Percentiles rank a stretch among this genome's conserved stretches.
Conservation (phyloP, 2,113 vertebrate species). For the Gorsachius goisagi region DNA sequence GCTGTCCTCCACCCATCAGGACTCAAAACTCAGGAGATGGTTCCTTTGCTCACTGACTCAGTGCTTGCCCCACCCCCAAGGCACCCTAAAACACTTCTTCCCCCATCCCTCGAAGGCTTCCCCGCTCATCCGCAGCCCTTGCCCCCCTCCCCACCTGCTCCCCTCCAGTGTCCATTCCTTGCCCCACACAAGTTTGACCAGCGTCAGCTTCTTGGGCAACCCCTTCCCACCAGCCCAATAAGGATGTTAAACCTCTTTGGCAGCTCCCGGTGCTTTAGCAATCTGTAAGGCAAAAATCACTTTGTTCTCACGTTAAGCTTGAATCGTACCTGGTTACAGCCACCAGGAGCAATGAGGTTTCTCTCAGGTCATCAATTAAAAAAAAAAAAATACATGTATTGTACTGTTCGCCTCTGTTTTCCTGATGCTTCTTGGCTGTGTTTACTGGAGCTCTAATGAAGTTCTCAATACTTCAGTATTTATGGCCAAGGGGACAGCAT, state of each 20-base stretch:
- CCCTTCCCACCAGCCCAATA: neutral
- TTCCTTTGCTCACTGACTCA: neutral
- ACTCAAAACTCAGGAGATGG: neutral
- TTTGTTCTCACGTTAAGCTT: neutral
- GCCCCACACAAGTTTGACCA: neutral
- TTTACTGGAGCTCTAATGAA: neutral
- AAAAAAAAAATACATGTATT: neutral
- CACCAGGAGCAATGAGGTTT: neutral
- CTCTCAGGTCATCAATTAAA: neutral
- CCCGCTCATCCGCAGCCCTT: fast-evolving
- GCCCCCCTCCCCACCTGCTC: neutral
- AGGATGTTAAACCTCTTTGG: neutral
- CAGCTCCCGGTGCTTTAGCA: neutral
- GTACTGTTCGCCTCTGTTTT: neutral
- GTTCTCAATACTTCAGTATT: neutral
- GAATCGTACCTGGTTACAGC: neutral
- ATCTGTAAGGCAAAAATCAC: neutral
- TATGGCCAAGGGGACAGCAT: neutral
- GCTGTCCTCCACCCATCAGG: neutral
- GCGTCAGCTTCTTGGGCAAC: fast-evolving
- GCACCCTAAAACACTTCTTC: neutral
- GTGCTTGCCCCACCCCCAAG: too few species aligned
- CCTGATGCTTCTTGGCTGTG: neutral
- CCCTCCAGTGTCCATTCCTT: neutral
- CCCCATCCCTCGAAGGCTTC: fast-evolving